These are phyloP conservation scores for Sebastes schlegelii DNA, from an alignment of 2,113 vertebrate genomes.

Conservation along the genomic window DNA sequence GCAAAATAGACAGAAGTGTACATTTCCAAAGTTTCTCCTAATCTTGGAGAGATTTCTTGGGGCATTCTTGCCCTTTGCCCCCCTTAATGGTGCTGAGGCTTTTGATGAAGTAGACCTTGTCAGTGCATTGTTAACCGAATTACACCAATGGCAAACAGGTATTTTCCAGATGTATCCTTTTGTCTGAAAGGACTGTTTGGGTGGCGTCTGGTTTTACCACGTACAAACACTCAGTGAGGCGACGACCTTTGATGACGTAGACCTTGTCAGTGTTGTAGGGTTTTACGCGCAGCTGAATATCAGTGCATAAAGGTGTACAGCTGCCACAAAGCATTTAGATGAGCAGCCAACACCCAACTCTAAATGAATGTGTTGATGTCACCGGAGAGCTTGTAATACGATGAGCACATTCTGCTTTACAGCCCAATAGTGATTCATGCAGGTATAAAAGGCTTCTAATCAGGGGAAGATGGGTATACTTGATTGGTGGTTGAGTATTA, in stretches of 20 bases:
- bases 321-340: slow-evolving; percentile 19
- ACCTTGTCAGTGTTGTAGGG: not conserved
- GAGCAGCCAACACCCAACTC: slow-evolving; percentile 27
- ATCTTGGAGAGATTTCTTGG: not conserved
- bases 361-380: slow-evolving; percentile 16
- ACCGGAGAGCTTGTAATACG: not conserved
- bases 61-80: too few species aligned
- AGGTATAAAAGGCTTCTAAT: slow-evolving; percentile 5
- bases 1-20: slow-evolving; percentile 15
- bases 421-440: not conserved
- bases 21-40: slow-evolving; percentile 16
- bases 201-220: not conserved
- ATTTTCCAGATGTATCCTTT: not conserved
- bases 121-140: not conserved
- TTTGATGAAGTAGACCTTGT: too few species aligned
- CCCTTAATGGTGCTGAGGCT: too few species aligned
- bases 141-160: not conserved
- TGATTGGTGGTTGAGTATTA: not conserved
- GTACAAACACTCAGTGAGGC: not conserved
- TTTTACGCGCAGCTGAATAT: slow-evolving; percentile 1
- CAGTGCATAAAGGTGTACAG: not conserved
- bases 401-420: slow-evolving; percentile 11
- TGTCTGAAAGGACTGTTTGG: not conserved
- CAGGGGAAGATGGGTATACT: not conserved
- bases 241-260: not conserved